These are phyloP conservation scores for Trichacis sp. DNA, from an alignment of 2,888 invertebrate species.

Conservation along the genomic window DNA sequence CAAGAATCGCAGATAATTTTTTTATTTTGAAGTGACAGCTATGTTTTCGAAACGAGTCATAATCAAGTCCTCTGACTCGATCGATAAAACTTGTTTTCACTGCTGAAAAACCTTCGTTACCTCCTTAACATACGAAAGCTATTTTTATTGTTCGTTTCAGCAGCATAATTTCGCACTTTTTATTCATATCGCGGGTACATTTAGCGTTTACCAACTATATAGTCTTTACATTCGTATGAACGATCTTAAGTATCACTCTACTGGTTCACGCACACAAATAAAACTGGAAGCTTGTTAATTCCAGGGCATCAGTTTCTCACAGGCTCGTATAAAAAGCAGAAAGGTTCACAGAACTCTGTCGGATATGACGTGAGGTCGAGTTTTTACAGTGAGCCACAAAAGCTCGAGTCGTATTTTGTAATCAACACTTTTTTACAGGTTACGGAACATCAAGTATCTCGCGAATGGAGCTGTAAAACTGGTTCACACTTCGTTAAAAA, in stretches of 20 bases:
- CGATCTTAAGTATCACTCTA: background rate
- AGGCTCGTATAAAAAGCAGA: slow-evolving; percentile 8
- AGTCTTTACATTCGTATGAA: background rate
- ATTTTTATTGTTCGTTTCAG: slow-evolving; percentile 3
- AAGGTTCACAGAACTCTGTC: background rate
- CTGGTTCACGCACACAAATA: slow-evolving; percentile 13
- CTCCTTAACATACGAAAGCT: too few relatives aligned
- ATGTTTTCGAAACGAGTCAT: too few relatives aligned
- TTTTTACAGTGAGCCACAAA: background rate
- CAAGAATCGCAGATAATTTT: too few relatives aligned
- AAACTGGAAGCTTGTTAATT: slow-evolving; percentile 40
- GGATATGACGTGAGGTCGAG: background rate
- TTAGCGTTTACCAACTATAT: background rate
- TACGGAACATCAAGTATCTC: background rate
- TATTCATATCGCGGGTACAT: slow-evolving; percentile 25
- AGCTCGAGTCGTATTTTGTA: background rate
- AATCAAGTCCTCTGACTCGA: too few relatives aligned
- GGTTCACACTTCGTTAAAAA: slow-evolving; percentile 5
- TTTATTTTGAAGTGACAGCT: too few relatives aligned
- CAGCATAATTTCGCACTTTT: background rate
- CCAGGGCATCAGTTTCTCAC: slow-evolving; percentile 29
- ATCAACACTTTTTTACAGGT: slow-evolving; percentile 2
- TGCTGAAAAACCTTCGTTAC: too few relatives aligned
- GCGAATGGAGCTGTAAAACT: background rate
- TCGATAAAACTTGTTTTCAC: too few relatives aligned